These are phyloP conservation scores for Hemichromis elongatus DNA, from an alignment of 2,113 vertebrate genomes.

Conservation along the genomic window DNA sequence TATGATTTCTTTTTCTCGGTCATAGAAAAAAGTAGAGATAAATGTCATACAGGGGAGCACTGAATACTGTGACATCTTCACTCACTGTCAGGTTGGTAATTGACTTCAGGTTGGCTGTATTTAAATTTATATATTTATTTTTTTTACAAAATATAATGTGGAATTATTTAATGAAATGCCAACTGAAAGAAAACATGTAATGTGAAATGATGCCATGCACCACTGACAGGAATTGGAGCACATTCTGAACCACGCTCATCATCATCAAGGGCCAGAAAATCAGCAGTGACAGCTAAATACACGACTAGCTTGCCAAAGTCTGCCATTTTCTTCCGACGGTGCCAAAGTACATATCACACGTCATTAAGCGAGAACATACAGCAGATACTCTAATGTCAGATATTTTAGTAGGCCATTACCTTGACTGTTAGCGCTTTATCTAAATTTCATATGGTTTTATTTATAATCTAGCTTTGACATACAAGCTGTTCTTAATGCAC, in stretches of 20 bases:
- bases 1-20: not conserved
- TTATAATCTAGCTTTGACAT: constrained; percentile 24
- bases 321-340: constrained; percentile 38
- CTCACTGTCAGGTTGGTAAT: constrained; percentile 18
- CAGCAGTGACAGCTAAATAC: constrained; percentile 52
- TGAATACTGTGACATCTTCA: not conserved
- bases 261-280: constrained; percentile 57
- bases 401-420: constrained; percentile 41
- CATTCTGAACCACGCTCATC: constrained; percentile 31
- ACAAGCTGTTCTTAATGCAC: not conserved
- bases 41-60: constrained; percentile 6
- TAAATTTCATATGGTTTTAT: constrained; percentile 25
- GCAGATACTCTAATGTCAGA: constrained; percentile 18
- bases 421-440: constrained; percentile 28
- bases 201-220: constrained; percentile 11
- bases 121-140: too few species aligned
- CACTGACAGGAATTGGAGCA: constrained; percentile 20
- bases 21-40: not conserved
- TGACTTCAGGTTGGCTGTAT: constrained; percentile 16
- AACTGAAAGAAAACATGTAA: constrained; percentile 36
- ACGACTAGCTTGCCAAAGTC: constrained; percentile 36
- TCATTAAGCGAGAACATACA: constrained; percentile 28
- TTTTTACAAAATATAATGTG: constrained; percentile 21
- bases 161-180: constrained; percentile 17
- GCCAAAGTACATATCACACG: constrained; percentile 33